phyloP scores from a whole-genome alignment of 2,113 vertebrate genomes.

The Callionymus lyra region DNA sequence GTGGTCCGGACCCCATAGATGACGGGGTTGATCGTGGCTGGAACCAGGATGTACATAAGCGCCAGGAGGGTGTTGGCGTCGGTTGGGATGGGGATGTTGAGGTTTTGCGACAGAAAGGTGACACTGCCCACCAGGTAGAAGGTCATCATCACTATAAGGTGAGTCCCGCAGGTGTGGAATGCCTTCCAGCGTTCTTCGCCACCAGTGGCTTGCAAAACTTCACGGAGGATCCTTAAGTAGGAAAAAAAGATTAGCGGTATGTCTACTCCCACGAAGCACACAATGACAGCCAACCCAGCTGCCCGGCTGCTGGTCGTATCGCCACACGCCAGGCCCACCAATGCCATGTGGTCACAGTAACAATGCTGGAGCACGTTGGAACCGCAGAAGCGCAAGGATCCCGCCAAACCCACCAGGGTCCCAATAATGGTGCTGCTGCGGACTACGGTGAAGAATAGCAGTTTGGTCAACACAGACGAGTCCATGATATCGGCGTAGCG shows the following conservation, averaged over 20 bases:
- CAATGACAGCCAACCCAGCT: constrained; percentile 56
- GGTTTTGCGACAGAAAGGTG: constrained; percentile 63
- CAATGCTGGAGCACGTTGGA: constrained; percentile 57
- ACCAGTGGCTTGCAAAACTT: constrained; percentile 31
- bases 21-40: constrained; percentile 64
- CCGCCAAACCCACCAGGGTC: constrained; percentile 50
- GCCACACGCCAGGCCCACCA: constrained; percentile 64
- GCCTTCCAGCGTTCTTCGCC: constrained; percentile 61
- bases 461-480: constrained; percentile 21
- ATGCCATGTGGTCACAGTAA: constrained; percentile 73
- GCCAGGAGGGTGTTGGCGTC: constrained; percentile 68
- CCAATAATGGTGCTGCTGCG: constrained; percentile 60
- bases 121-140: constrained; percentile 70
- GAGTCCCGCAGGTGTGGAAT: constrained; percentile 69
- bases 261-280: constrained; percentile 65
- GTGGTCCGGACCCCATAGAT: constrained; percentile 69
- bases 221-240: constrained; percentile 59
- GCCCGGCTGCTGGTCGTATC: constrained; percentile 26
- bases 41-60: constrained; percentile 65
- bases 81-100: constrained; percentile 46
- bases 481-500: constrained; percentile 47
- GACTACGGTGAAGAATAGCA: constrained; percentile 49
- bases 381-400: constrained; percentile 54
- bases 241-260: constrained; percentile 63
- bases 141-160: constrained; percentile 66